These are phyloP conservation scores for Phragmatobia fuliginosa DNA, from an alignment of 2,888 invertebrate genomes.

Conservation along the genomic window DNA sequence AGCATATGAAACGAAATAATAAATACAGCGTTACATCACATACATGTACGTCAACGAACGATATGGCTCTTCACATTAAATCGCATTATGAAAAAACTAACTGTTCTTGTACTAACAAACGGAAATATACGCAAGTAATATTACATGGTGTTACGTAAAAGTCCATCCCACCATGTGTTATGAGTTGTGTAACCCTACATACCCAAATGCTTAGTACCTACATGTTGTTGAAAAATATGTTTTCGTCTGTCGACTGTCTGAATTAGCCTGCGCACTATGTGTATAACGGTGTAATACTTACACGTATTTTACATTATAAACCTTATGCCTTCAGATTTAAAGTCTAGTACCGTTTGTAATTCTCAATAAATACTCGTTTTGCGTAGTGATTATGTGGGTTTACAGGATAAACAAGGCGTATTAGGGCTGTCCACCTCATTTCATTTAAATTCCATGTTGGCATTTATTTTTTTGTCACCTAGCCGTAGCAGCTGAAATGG, in stretches of 20 bases:
- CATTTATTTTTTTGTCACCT: neutral
- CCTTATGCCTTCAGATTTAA: neutral
- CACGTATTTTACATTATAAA: neutral
- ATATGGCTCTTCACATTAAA: too few relatives aligned
- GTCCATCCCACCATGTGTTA: neutral
- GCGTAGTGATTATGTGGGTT: constrained; percentile 12
- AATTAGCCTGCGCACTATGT: neutral
- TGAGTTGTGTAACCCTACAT: neutral
- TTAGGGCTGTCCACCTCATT: constrained; percentile 2
- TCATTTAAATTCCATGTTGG: neutral
- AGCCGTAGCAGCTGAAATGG: neutral
- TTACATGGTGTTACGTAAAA: neutral
- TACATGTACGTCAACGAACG: too few relatives aligned
- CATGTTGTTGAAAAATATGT: constrained; percentile 2
- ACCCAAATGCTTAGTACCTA: neutral
- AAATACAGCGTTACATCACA: too few relatives aligned
- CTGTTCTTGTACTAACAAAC: neutral
- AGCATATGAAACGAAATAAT: too few relatives aligned
- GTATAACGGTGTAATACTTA: constrained; percentile 4
- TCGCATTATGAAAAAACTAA: neutral
- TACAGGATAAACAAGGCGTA: constrained; percentile 7
- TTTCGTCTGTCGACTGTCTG: constrained; percentile 1
- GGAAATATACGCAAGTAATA: neutral
- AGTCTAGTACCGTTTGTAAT: neutral
- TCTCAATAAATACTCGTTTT: constrained; percentile 1